A percentile compares a stretch with the other conserved stretches of the same genome.
phyloP scores from a whole-genome alignment of 2,113 vertebrate species.

The Macroglossus sobrinus region DNA sequence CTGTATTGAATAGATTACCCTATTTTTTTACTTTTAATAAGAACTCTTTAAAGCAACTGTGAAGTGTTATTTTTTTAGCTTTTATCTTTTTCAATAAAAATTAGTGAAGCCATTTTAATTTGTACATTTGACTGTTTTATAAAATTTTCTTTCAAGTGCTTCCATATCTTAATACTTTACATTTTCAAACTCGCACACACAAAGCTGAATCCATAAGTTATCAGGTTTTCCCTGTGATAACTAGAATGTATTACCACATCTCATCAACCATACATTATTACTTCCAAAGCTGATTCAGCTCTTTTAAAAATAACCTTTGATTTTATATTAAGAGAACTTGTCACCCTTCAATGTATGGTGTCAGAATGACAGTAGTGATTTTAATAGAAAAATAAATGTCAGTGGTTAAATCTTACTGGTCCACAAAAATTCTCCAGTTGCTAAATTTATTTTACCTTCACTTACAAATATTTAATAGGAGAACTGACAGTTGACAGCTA shows the following conservation, averaged over 20 bases:
- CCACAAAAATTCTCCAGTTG: constrained; percentile 29
- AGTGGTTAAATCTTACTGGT: constrained; percentile 47
- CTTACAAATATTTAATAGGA: constrained; percentile 45
- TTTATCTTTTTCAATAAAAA: constrained; percentile 17
- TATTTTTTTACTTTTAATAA: constrained; percentile 32
- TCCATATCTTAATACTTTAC: background rate
- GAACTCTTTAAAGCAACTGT: background rate
- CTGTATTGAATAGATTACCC: background rate
- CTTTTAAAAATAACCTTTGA: constrained; percentile 34
- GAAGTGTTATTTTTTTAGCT: background rate
- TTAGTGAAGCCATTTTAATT: constrained; percentile 11
- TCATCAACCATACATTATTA: background rate
- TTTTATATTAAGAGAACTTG: constrained; percentile 22
- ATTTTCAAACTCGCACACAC: background rate
- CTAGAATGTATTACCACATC: background rate
- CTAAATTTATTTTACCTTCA: constrained; percentile 43
- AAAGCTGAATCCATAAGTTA: background rate
- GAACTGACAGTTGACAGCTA: background rate
- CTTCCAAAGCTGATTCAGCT: background rate
- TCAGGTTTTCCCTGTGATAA: background rate
- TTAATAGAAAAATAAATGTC: constrained; percentile 9
- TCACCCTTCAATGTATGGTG: constrained; percentile 24
- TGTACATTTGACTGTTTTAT: background rate
- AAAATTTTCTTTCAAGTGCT: background rate
- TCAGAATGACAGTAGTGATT: constrained; percentile 29